Conservation (phyloP, 1,140 invertebrate species). For the Drosophila pseudoananassae region DNA sequence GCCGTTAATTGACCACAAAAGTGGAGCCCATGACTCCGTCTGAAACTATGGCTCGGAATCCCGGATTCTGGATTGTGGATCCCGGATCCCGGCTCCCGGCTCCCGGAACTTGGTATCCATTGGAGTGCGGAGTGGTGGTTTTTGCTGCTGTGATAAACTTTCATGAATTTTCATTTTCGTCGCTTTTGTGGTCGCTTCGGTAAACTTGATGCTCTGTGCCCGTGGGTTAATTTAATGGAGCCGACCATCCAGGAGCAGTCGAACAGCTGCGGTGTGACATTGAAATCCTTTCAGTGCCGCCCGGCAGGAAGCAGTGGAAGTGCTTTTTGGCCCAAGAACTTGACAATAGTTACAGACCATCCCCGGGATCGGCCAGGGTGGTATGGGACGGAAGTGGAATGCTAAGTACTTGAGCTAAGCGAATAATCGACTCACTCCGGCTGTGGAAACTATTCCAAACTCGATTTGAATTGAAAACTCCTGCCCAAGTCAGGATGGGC, state of each 20-base stretch:
- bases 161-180: slow-evolving; percentile 74
- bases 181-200: slow-evolving; percentile 61
- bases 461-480: slow-evolving; percentile 43
- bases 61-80: background rate
- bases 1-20: slow-evolving; percentile 80
- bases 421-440: slow-evolving; percentile 29
- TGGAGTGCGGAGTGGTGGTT: slow-evolving; percentile 1
- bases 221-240: slow-evolving; percentile 67
- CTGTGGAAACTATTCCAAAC: slow-evolving; percentile 60
- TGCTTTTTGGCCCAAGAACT: slow-evolving; percentile 36
- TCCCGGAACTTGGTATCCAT: background rate
- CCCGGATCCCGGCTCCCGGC: background rate
- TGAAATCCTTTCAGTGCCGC: slow-evolving; percentile 71
- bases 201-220: slow-evolving; percentile 54
- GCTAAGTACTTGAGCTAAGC: slow-evolving; percentile 63
- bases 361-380: background rate
- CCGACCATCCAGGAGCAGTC: slow-evolving; percentile 14
- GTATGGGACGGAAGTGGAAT: background rate
- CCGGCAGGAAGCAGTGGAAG: slow-evolving; percentile 25
- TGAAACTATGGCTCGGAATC: slow-evolving; percentile 5
- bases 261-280: slow-evolving; percentile 60
- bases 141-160: slow-evolving; percentile 48
- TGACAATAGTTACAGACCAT: slow-evolving; percentile 57
- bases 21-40: slow-evolving; percentile 41
- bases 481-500: slow-evolving; percentile 20